phyloP scores from a whole-genome alignment of 2,888 invertebrate species.

The Argyresthia albistria region DNA sequence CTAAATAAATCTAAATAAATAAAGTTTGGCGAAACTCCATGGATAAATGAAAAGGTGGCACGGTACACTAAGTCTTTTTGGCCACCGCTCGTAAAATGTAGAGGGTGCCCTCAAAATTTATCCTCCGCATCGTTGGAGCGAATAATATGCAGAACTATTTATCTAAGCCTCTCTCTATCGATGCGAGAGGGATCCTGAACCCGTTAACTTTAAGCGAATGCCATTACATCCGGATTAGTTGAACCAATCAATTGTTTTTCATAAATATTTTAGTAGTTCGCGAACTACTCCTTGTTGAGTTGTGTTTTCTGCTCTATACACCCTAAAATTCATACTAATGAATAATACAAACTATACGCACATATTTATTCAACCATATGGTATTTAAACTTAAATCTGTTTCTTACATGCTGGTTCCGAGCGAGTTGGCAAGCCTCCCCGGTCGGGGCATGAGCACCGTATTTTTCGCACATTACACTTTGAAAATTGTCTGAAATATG shows the following conservation, averaged over 20 bases:
- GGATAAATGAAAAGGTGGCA: conserved; percentile 28
- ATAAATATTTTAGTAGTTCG: background rate
- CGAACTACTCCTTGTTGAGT: too few species aligned
- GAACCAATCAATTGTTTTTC: background rate
- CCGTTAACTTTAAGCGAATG: conserved; percentile 3
- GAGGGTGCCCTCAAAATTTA: conserved; percentile 46
- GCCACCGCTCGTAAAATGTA: conserved; percentile 33
- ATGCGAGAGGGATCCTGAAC: background rate
- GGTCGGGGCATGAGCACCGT: conserved; percentile 45
- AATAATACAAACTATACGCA: too few species aligned
- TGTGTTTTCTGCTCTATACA: too few species aligned
- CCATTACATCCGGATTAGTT: background rate
- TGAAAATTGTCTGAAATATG: conserved; percentile 64
- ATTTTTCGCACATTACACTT: conserved; percentile 68
- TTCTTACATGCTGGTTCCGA: conserved; percentile 5
- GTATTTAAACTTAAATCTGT: too few species aligned
- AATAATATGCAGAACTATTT: conserved; percentile 51
- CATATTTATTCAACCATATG: too few species aligned
- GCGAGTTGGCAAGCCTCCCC: conserved; percentile 18
- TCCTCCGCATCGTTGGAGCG: conserved; percentile 48
- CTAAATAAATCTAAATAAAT: too few species aligned
- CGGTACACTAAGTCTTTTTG: conserved; percentile 34
- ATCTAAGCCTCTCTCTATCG: conserved; percentile 14
- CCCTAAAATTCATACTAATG: too few species aligned
- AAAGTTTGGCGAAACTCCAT: conserved; percentile 12